Base-by-base conservation (phyloP, 2,888 invertebrate genomes). In the Sycophila texana region DNA sequence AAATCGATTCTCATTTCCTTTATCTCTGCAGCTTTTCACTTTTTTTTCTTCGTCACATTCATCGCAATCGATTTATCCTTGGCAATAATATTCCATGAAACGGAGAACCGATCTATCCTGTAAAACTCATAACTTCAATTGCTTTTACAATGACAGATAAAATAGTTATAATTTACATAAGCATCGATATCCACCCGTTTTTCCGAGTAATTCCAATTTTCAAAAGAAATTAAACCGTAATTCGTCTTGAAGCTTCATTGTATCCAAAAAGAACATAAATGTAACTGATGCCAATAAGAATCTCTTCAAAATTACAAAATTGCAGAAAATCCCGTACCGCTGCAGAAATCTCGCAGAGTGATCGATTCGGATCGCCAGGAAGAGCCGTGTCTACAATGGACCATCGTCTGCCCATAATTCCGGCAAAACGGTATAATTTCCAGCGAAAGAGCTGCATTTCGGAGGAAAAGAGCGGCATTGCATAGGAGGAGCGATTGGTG, bases 391-490 rank as follows among this genome's bases (percentile, higher is more conserved):
- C 63, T 49, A 74, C 70, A 58, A 74, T 74, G 57, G 63, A 13
- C 49, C 55, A 81, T 79, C 77, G 77, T 18, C 67, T 79, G 57
- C 81, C 80, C 72, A 77, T 80, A 79, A 79, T 68, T 82, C 26
- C 73, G 80, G 82, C 81, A 83, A 79, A 81, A 82, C 78, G 65
- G 47, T 79, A 76, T 80, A 70, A 75, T 70, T 66, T 79, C 70
- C 53, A 4, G 30, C 16, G 60, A 63, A 70, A 68, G 49, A 63
- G 39, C 68, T 18, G 22, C 39, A 57, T 63, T 18, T 39, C 4
- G 18, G 30, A 20, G 26, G n/a, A n/a, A 53, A 55, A 61, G 20
- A 47, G 55, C 5, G 4, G 7, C 4, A 39, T 12, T 13, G 18
- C 2, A 2, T 4, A 20, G 20, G 14, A 53, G 3, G 12, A 53